phyloP scores from a whole-genome alignment of 2,888 invertebrate species.

The Reticulitermes lucifugus region DNA sequence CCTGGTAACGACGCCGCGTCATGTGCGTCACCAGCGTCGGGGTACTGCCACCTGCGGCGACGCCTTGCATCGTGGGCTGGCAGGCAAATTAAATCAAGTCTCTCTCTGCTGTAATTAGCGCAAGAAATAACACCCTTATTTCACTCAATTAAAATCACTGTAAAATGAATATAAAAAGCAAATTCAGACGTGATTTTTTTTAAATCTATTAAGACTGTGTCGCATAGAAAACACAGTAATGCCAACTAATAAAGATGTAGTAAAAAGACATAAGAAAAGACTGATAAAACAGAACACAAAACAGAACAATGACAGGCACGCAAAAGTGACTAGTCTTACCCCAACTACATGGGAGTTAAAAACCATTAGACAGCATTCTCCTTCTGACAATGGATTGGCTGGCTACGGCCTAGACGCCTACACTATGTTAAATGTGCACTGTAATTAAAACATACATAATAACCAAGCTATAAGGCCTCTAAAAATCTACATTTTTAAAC shows the following conservation, averaged over 20 bases:
- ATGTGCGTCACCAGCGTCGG: not conserved
- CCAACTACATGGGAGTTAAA: conserved; percentile 32
- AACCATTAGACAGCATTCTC: conserved; percentile 23
- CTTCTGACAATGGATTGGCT: conserved; percentile 2
- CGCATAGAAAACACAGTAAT: conserved; percentile 7
- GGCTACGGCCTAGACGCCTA: conserved; percentile 37
- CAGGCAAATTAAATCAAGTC: conserved; percentile 41
- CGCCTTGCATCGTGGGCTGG: conserved; percentile 33
- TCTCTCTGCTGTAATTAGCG: conserved; percentile 42
- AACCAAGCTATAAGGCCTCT: conserved; percentile 24
- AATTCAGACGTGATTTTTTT: not conserved
- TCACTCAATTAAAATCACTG: conserved; percentile 28
- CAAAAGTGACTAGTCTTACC: conserved; percentile 11
- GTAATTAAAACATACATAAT: conserved; percentile 24
- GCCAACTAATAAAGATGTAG: conserved; percentile 1
- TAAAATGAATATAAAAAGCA: not conserved
- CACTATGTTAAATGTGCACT: conserved; percentile 30
- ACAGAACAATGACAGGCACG: conserved; percentile 33
- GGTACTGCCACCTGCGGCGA: not conserved
- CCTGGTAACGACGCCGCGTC: conserved; percentile 1
- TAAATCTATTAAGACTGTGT: conserved; percentile 6
- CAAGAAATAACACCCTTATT: conserved; percentile 43
- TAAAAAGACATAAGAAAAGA: conserved; percentile 29
- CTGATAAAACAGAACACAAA: conserved; percentile 35
- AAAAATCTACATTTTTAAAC: conserved; percentile 28